Base-by-base conservation (phyloP, 2,888 invertebrate genomes). In the Molanna angustata region DNA sequence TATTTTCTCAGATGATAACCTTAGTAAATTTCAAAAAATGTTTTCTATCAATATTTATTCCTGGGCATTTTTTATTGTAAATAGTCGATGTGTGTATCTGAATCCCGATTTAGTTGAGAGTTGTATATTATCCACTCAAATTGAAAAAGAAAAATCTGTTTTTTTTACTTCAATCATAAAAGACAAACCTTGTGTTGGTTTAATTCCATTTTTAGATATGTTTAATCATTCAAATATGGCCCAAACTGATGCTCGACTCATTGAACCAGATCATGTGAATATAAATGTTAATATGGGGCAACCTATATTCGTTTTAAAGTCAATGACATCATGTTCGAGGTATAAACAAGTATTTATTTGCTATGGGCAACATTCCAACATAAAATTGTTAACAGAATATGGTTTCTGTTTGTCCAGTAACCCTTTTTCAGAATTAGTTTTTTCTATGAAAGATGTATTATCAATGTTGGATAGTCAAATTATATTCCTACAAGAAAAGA, bases 161-260 rank as follows among this genome's bases (percentile, higher is more conserved):
- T n/a, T n/a, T n/a, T n/a, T n/a, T n/a, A n/a, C n/a, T n/a, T n/a
- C n/a, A n/a, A 57, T 79, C 21, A 68, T 85, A 53, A 71, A 68
- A 58, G 85, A 84, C 67, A 77, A 78, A 60, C 80, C 83, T 19
- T 78, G 78, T 59, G 78, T 85, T 70, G 93, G 92, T 3, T 69
- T 95, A 43, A 92, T 90, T 57, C 95, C 95, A 0, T 91, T 86
- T 67, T 74, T 95, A 54, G 95, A 95, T 69, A 82, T 95, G 73
- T 87, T 95, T 58, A 95, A 95, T 74, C 95, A 95, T 66, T 84
- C 86, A 49, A 76, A 80, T 56, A 65, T 70, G 49, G 82, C 83
- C 2, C 71, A 72, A 57, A 86, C 86, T 2, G 65, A 68, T 20
- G 78, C 78, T 1, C 64, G 66, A 39, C 49, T 77, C n/a, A 31